These are phyloP conservation scores for Lasioglossum marginatum DNA, from an alignment of 2,888 invertebrate genomes.

Conservation along the genomic window DNA sequence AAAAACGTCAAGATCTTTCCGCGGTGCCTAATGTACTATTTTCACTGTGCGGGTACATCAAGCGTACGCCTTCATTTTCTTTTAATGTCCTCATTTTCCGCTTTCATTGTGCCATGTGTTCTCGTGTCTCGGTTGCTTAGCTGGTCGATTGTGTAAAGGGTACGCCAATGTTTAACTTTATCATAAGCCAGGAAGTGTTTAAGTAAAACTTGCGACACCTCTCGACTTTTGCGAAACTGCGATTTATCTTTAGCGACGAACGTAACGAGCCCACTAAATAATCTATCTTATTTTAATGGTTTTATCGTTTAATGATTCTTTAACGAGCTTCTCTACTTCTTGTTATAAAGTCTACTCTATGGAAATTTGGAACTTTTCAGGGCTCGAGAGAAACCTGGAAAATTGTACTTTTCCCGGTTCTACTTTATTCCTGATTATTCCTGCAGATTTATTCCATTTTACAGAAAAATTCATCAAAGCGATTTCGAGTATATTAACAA, in stretches of 20 bases:
- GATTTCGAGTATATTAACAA: not conserved
- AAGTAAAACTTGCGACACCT: not conserved
- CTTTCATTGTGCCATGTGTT: not conserved
- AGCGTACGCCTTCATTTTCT: slow-evolving; percentile 2
- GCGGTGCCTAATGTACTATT: not conserved
- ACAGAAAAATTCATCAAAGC: not conserved
- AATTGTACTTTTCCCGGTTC: too few relatives aligned
- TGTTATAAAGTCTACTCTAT: not conserved
- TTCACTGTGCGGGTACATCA: not conserved
- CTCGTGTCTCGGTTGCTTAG: not conserved
- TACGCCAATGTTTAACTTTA: not conserved
- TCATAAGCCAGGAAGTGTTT: not conserved
- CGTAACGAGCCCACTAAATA: not conserved
- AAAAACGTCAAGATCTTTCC: not conserved
- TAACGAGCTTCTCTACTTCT: not conserved
- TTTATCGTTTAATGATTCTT: not conserved
- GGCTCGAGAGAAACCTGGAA: too few relatives aligned
- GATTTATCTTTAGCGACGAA: not conserved
- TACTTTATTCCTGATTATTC: not conserved
- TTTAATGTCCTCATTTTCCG: slow-evolving; percentile 9
- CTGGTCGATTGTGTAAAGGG: slow-evolving; percentile 6
- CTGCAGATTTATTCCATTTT: not conserved
- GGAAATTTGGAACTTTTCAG: not conserved
- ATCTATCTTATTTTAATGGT: not conserved
- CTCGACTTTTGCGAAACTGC: not conserved